Conservation (phyloP, 30 jellyfish, hydroid and myxozoan species). For the Aurelia sp. region DNA sequence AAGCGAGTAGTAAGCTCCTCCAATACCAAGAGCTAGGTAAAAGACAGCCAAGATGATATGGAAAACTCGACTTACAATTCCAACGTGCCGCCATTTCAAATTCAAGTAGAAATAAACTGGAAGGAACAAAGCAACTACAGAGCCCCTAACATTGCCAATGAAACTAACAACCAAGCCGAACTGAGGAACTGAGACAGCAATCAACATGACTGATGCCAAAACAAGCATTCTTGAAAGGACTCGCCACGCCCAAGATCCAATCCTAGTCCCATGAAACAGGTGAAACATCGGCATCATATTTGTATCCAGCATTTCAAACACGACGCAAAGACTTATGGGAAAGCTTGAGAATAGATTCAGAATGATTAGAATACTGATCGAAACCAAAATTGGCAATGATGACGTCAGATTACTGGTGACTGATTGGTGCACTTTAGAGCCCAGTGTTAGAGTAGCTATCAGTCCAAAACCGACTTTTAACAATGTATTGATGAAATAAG, state of each 20-base stretch:
- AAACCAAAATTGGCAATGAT: slow-evolving; percentile 20
- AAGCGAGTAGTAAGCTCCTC: slow-evolving; percentile 64
- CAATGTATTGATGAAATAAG: slow-evolving; percentile 42
- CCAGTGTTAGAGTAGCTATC: slow-evolving; percentile 62
- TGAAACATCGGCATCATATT: slow-evolving; percentile 46
- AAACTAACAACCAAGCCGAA: slow-evolving; percentile 76
- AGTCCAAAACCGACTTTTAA: slow-evolving; percentile 47
- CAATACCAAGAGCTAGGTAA: slow-evolving; percentile 34
- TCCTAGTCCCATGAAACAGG: slow-evolving; percentile 2
- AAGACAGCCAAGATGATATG: slow-evolving; percentile 26
- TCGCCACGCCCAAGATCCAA: slow-evolving; percentile 33
- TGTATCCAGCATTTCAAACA: slow-evolving; percentile 73
- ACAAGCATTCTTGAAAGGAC: slow-evolving; percentile 48
- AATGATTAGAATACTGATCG: slow-evolving; percentile 22
- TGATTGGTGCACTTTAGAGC: slow-evolving; percentile 46
- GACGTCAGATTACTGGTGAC: slow-evolving; percentile 45
- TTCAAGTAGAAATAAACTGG: slow-evolving; percentile 67
- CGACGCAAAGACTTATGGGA: slow-evolving; percentile 80
- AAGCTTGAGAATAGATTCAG: slow-evolving; percentile 24
- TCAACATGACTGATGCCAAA: slow-evolving; percentile 13
- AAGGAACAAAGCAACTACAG: slow-evolving; percentile 44
- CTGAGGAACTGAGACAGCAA: slow-evolving; percentile 84
- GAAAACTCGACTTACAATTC: not conserved
- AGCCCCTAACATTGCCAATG: slow-evolving; percentile 79
- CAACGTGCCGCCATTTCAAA: slow-evolving; percentile 41